Conservation (phyloP, 1,140 invertebrate species). For the Bradysia coprophila region DNA sequence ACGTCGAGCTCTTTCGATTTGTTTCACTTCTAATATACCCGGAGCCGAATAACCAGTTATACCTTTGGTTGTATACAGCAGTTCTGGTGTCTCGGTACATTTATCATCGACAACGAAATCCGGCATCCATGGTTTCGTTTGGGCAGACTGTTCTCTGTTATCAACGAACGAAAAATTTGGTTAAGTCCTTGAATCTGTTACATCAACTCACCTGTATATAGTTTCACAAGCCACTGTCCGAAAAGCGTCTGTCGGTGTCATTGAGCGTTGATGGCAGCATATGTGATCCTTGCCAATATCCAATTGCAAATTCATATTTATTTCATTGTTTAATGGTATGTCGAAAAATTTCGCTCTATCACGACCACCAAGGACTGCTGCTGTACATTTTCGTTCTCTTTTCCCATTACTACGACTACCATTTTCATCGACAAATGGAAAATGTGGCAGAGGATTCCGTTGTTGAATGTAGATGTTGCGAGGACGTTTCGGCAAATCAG, state of each 20-base stretch:
- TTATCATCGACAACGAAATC: slow-evolving; percentile 25
- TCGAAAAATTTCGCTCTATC: slow-evolving; percentile 2
- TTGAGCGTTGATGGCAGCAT: not conserved
- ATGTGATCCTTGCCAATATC: not conserved
- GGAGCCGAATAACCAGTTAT: slow-evolving; percentile 12
- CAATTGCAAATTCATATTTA: not conserved
- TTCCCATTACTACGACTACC: not conserved
- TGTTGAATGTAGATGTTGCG: slow-evolving; percentile 2
- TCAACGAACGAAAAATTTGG: not conserved
- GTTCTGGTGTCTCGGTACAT: slow-evolving; percentile 8
- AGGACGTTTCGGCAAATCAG: slow-evolving; percentile 11
- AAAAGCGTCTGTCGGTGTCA: not conserved
- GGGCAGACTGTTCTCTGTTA: slow-evolving; percentile 49
- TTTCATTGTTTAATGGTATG: not conserved
- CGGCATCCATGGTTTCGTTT: slow-evolving; percentile 48
- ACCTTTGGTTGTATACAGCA: slow-evolving; percentile 12
- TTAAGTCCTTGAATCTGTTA: too few relatives aligned
- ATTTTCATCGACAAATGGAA: not conserved
- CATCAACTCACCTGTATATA: not conserved
- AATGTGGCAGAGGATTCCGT: slow-evolving; percentile 2
- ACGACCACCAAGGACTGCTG: not conserved
- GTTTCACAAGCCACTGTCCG: slow-evolving; percentile 1
- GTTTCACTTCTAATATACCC: slow-evolving; percentile 15
- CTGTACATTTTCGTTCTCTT: too few relatives aligned
- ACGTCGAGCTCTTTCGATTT: slow-evolving; percentile 17